These are phyloP conservation scores for Bubo scandiacus DNA, from an alignment of 2,113 vertebrate species.

Conservation along the genomic window DNA sequence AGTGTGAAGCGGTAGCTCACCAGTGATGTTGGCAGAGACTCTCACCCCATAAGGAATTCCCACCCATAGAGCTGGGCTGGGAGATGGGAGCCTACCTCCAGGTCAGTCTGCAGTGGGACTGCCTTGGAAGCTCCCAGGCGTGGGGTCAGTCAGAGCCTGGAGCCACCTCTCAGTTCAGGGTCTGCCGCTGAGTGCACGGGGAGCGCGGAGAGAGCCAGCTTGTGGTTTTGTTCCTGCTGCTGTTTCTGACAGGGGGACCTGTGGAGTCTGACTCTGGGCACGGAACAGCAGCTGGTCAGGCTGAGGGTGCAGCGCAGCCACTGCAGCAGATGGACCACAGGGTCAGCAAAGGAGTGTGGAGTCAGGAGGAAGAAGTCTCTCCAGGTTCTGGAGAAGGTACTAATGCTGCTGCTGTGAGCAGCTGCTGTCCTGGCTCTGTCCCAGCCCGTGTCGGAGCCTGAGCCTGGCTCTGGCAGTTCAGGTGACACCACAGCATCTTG, in stretches of 20 bases:
- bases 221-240: neutral
- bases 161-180: neutral
- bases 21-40: neutral
- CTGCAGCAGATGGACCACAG: neutral
- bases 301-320: neutral
- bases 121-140: neutral
- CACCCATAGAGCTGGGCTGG: neutral
- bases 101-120: neutral
- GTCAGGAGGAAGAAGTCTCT: neutral
- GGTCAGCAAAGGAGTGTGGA: neutral
- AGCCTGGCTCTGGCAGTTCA: neutral
- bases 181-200: accelerated
- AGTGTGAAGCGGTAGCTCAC: accelerated
- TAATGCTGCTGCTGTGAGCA: neutral
- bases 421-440: neutral
- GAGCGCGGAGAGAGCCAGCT: accelerated
- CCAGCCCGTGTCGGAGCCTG: neutral
- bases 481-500: neutral
- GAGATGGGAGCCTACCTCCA: neutral
- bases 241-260: neutral
- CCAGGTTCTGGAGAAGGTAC: conserved; percentile 33
- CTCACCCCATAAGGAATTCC: neutral
- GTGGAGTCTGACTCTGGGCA: neutral
- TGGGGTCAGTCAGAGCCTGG: neutral
- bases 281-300: neutral